These are phyloP conservation scores for Eupelmus urozonus DNA, from an alignment of 2,888 invertebrate species.

Conservation along the genomic window DNA sequence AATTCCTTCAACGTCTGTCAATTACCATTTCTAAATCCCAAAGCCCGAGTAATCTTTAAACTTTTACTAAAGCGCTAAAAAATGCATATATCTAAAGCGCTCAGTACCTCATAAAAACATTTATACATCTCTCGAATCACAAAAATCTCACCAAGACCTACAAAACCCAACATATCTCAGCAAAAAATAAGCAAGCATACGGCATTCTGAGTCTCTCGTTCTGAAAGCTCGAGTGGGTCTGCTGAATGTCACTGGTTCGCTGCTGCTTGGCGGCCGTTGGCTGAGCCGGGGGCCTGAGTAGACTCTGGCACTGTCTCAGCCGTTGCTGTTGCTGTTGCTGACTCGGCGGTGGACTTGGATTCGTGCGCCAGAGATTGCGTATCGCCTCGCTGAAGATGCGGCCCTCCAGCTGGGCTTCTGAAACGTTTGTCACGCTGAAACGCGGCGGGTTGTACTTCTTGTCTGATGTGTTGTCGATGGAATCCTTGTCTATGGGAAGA, in stretches of 20 bases:
- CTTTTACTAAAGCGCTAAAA: too few species aligned
- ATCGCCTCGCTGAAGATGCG: constrained; percentile 65
- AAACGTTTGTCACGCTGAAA: constrained; percentile 66
- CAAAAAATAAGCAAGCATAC: constrained; percentile 28
- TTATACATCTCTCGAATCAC: too few species aligned
- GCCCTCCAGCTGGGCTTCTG: constrained; percentile 68
- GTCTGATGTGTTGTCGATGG: too few species aligned
- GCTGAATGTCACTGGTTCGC: constrained; percentile 39
- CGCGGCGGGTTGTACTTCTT: constrained; percentile 20
- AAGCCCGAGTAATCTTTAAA: too few species aligned
- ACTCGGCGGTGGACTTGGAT: neutral
- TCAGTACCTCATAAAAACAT: too few species aligned
- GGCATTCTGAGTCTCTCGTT: constrained; percentile 55
- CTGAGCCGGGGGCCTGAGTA: constrained; percentile 32
- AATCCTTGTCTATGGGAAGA: too few species aligned
- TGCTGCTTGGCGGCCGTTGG: neutral
- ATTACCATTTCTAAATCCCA: too few species aligned
- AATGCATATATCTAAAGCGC: too few species aligned
- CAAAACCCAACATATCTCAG: too few species aligned
- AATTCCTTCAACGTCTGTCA: too few species aligned
- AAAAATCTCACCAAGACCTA: too few species aligned
- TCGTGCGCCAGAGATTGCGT: constrained; percentile 44
- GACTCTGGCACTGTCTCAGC: constrained; percentile 33
- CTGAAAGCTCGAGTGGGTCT: constrained; percentile 57
- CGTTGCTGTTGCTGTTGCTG: constrained; percentile 11